Conservation (phyloP, 2,888 invertebrate species). For the Eurois occulta region DNA sequence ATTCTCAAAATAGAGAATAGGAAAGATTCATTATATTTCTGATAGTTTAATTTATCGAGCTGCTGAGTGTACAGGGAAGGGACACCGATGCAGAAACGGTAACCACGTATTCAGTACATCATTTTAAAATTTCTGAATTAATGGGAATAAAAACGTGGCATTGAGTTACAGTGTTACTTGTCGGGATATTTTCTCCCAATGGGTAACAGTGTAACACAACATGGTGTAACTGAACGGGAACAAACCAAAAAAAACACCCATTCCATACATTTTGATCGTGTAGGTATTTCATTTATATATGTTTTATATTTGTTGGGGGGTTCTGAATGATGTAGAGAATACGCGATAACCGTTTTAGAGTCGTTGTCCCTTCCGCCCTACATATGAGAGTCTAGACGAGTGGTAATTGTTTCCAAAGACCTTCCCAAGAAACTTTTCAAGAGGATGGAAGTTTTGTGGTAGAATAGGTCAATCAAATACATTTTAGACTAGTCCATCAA, state of each 20-base stretch:
- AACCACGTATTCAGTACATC: too few species aligned
- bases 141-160: too few species aligned
- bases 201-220: too few species aligned
- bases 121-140: too few species aligned
- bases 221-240: too few species aligned
- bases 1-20: not conserved
- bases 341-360: not conserved
- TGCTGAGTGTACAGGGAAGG: not conserved
- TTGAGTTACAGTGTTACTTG: too few species aligned
- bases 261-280: not conserved
- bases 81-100: not conserved
- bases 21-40: not conserved
- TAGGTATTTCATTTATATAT: too few species aligned
- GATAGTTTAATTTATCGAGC: not conserved
- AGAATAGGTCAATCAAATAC: not conserved
- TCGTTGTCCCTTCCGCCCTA: not conserved
- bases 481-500: not conserved
- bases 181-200: too few species aligned
- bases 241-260: too few species aligned
- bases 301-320: not conserved
- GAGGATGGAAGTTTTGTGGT: not conserved
- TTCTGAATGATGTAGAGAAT: not conserved
- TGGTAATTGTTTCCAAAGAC: not conserved
- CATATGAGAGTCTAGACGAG: not conserved
- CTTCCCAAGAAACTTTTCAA: not conserved